Conservation (phyloP, 2,113 vertebrate species). For the Hippopotamus amphibius region DNA sequence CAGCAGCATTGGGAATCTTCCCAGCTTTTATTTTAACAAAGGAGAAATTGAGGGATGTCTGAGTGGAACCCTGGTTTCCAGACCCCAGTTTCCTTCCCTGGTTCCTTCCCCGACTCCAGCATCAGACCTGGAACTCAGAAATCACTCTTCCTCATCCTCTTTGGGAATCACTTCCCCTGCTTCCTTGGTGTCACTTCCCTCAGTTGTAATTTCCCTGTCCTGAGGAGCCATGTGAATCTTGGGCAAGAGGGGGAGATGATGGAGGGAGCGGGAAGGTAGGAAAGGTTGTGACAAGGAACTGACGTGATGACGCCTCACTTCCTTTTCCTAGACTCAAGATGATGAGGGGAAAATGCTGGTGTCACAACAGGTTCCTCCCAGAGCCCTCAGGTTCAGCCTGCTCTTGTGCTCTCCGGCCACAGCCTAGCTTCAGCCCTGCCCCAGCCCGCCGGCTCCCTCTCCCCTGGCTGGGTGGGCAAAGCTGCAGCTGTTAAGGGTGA, state of each 20-base stretch:
- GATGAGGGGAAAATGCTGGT: not conserved
- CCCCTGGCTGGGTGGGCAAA: not conserved
- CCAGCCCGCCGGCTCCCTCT: too few species aligned
- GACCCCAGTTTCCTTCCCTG: not conserved
- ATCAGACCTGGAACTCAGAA: not conserved
- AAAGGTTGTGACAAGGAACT: not conserved
- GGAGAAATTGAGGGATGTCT: not conserved
- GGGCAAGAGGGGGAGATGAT: not conserved
- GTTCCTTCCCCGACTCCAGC: not conserved
- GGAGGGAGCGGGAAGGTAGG: not conserved
- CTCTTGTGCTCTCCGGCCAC: not conserved
- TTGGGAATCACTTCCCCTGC: not conserved
- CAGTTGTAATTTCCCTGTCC: not conserved
- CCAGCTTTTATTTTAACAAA: not conserved
- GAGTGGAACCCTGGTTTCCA: not conserved
- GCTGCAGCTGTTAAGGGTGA: not conserved
- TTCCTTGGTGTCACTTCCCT: not conserved
- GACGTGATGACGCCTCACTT: not conserved
- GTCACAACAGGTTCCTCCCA: not conserved
- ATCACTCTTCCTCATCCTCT: not conserved
- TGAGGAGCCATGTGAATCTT: not conserved
- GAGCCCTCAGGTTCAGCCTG: not conserved
- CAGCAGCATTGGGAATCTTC: not conserved
- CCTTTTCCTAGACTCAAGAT: constrained; percentile 32
- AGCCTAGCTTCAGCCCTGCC: not conserved